Percentiles rank a stretch among this genome's conserved stretches.
Evolutionary conservation across 2,113 vertebrate species (phyloP).

Genomic region (Ancistrus triradiatus): DNA sequence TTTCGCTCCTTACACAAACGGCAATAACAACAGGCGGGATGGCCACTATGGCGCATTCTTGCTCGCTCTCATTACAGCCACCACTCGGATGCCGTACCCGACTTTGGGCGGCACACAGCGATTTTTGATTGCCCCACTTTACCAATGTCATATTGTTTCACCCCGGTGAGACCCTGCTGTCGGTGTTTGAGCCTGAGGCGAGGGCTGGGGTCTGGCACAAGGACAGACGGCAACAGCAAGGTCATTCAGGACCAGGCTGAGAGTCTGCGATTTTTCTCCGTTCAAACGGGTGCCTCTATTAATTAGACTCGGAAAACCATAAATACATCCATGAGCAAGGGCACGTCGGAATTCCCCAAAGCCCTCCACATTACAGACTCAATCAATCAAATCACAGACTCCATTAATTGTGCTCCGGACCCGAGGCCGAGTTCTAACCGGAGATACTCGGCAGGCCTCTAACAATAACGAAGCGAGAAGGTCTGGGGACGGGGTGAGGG

Average conservation of each 20-base stretch:
- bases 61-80: conserved; percentile 10
- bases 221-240: conserved; percentile 11
- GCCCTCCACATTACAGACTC: conserved; percentile 26
- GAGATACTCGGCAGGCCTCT: conserved; percentile 54
- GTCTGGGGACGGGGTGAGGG: conserved; percentile 18
- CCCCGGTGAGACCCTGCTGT: conserved; percentile 7
- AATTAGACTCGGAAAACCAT: conserved; percentile 23
- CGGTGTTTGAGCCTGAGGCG: conserved; percentile 14
- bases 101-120: neutral
- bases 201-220: neutral
- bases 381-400: conserved; percentile 43
- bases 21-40: neutral
- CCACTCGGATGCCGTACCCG: neutral
- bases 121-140: conserved; percentile 29
- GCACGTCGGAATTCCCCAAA: neutral
- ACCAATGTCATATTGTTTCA: conserved; percentile 20
- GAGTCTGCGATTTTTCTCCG: neutral
- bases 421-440: conserved; percentile 56
- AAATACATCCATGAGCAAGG: conserved; percentile 22
- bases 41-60: neutral
- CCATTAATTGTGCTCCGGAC: conserved; percentile 65
- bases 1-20: neutral
- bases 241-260: neutral
- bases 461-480: conserved; percentile 57
- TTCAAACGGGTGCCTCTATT: no score